These are phyloP conservation scores for Calonectris borealis DNA, from an alignment of 2,113 vertebrate genomes.

Conservation along the genomic window DNA sequence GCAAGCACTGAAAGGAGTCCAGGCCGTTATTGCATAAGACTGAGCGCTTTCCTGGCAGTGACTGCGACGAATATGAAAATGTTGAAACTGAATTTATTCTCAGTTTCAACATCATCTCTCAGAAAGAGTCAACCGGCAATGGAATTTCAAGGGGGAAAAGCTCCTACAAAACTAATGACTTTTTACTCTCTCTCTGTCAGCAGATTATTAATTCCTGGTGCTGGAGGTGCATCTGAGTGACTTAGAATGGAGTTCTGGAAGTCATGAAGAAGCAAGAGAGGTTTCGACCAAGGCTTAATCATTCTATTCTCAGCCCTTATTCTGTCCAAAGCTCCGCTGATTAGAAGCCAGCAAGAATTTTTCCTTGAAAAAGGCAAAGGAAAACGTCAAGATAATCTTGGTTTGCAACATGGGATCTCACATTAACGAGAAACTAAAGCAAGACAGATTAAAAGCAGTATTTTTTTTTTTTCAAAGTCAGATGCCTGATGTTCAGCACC, in stretches of 20 bases:
- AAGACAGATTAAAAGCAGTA: background rate
- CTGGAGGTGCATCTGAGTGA: slow-evolving; percentile 27
- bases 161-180: slow-evolving; percentile 23
- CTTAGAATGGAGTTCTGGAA: slow-evolving; percentile 21
- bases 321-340: slow-evolving; percentile 12
- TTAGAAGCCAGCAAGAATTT: background rate
- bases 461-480: background rate
- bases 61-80: slow-evolving; percentile 35
- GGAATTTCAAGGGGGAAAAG: slow-evolving; percentile 33
- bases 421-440: background rate
- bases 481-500: background rate
- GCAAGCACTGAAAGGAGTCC: slow-evolving; percentile 30
- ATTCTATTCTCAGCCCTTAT: slow-evolving; percentile 1
- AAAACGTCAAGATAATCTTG: background rate
- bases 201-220: slow-evolving; percentile 54
- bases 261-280: slow-evolving; percentile 23
- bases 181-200: slow-evolving; percentile 26
- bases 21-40: slow-evolving; percentile 26
- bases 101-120: slow-evolving; percentile 47
- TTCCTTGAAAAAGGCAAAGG: slow-evolving; percentile 14
- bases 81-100: slow-evolving; percentile 48
- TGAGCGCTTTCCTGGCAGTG: slow-evolving; percentile 42
- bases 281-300: slow-evolving; percentile 20
- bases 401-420: slow-evolving; percentile 18
- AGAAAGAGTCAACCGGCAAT: slow-evolving; percentile 36